Conservation (phyloP, 2,888 invertebrate genomes). For the Galerucella nymphaeae region DNA sequence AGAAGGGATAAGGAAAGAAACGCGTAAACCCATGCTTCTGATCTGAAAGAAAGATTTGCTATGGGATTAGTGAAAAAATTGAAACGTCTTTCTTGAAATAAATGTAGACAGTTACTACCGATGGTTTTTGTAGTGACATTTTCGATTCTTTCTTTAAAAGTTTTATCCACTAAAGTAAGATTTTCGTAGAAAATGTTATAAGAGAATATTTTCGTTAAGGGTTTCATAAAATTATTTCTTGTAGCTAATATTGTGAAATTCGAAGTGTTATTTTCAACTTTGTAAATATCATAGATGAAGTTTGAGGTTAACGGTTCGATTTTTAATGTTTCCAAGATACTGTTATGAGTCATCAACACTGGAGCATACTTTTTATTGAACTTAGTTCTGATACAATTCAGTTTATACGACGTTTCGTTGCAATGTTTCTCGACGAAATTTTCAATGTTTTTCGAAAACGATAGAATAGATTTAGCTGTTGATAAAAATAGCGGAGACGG, state of each 20-base stretch:
- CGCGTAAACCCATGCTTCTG: constrained; percentile 71
- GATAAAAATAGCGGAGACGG: constrained; percentile 60
- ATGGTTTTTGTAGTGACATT: constrained; percentile 24
- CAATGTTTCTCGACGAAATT: constrained; percentile 54
- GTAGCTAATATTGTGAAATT: constrained; percentile 36
- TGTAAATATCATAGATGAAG: constrained; percentile 59
- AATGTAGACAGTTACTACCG: constrained; percentile 34
- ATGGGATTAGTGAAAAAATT: constrained; percentile 23
- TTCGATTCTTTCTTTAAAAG: constrained; percentile 38
- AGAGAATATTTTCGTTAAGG: constrained; percentile 53
- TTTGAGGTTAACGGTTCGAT: constrained; percentile 56
- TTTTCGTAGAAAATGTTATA: constrained; percentile 60
- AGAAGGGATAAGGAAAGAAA: constrained; percentile 75
- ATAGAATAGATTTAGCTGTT: constrained; percentile 58
- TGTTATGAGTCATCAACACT: constrained; percentile 32
- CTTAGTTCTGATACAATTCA: constrained; percentile 55
- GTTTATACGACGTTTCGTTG: constrained; percentile 56
- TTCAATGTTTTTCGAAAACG: constrained; percentile 51
- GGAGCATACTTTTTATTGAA: constrained; percentile 30
- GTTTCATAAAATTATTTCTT: constrained; percentile 50
- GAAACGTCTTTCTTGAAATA: constrained; percentile 30
- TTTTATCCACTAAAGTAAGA: constrained; percentile 51
- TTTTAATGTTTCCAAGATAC: constrained; percentile 53
- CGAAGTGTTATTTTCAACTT: constrained; percentile 47
- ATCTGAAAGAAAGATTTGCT: constrained; percentile 48